These are phyloP conservation scores for Hippolais icterina DNA, from an alignment of 2,113 vertebrate species.

Conservation along the genomic window DNA sequence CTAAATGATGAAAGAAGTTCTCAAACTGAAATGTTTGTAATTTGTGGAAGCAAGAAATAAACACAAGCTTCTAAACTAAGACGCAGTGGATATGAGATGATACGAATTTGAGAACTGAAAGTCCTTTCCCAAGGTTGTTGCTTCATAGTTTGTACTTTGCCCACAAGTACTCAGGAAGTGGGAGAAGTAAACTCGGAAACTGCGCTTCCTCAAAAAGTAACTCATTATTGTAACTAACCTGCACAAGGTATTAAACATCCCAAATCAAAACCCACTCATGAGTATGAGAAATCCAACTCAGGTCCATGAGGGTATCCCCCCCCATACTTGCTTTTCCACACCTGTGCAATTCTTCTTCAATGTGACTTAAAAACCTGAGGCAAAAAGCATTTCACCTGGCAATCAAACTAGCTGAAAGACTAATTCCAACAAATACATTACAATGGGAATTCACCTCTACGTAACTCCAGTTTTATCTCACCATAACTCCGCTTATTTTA, in stretches of 20 bases:
- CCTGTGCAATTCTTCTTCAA: not conserved
- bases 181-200: not conserved
- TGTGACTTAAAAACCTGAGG: fast-evolving
- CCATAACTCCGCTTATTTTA: not conserved
- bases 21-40: not conserved
- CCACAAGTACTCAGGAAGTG: not conserved
- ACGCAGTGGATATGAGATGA: not conserved
- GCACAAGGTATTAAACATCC: not conserved
- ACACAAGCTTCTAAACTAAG: not conserved
- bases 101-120: not conserved
- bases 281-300: not conserved
- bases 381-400: not conserved
- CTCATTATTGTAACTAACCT: not conserved
- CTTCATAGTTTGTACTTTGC: not conserved
- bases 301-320: not conserved
- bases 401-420: not conserved
- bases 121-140: not conserved
- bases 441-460: not conserved
- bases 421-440: not conserved
- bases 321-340: not conserved
- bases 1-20: not conserved
- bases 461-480: not conserved
- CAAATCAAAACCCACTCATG: not conserved
- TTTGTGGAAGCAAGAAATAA: constrained; percentile 18
- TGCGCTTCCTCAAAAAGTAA: not conserved